Evolutionary conservation across 2,797 vertebrate species (phyloP).

Genomic region (Crenichthys baileyi): DNA sequence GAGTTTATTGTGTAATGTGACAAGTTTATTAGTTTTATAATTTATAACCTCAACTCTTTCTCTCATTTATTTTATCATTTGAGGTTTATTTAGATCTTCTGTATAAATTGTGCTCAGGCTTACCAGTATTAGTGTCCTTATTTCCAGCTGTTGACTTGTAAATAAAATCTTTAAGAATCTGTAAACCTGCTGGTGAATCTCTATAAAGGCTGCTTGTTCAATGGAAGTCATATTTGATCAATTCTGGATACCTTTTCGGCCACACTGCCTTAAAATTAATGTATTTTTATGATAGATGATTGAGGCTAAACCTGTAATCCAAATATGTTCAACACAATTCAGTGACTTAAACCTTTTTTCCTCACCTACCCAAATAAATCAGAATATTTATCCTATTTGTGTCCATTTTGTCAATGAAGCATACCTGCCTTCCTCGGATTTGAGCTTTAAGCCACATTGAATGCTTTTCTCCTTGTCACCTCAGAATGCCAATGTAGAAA

Average conservation of each 20-base stretch:
- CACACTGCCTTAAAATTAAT: not conserved
- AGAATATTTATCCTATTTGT: not conserved
- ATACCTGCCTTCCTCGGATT: not conserved
- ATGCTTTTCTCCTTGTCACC: not conserved
- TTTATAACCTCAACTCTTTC: slow-evolving; percentile 36
- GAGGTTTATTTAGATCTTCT: slow-evolving; percentile 3
- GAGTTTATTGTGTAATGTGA: slow-evolving; percentile 49
- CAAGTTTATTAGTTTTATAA: slow-evolving; percentile 26
- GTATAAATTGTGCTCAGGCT: slow-evolving; percentile 26
- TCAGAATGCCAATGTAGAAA: not conserved
- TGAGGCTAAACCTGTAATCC: not conserved
- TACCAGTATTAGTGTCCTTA: slow-evolving; percentile 33
- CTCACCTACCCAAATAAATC: not conserved
- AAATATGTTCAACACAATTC: not conserved
- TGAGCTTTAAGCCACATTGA: not conserved
- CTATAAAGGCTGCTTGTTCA: not conserved
- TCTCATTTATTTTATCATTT: slow-evolving; percentile 45
- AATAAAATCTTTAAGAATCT: slow-evolving; percentile 15
- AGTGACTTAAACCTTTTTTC: not conserved
- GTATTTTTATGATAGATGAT: not conserved
- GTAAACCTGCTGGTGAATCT: not conserved
- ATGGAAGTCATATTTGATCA: not conserved
- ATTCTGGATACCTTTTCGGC: not conserved
- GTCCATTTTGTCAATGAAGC: not conserved
- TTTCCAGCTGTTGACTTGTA: slow-evolving; percentile 26